phyloP scores from a whole-genome alignment of 1,140 invertebrate genomes.

The Cyclina sinensis region DNA sequence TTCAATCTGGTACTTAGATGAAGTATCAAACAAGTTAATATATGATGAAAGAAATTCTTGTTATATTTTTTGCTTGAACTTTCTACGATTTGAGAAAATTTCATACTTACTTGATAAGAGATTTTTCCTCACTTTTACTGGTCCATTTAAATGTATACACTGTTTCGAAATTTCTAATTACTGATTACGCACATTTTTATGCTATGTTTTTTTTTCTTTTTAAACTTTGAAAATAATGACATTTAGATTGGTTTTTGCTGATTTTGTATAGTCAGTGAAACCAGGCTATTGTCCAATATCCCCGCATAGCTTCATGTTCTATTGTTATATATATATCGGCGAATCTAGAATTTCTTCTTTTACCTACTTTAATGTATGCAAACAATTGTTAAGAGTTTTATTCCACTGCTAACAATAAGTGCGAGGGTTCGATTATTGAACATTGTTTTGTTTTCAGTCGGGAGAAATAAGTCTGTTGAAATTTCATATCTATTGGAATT shows the following conservation, averaged over 20 bases:
- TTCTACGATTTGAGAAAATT: no score
- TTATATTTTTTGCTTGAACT: no score
- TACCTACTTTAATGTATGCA: slow-evolving; percentile 35
- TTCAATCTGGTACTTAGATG: no score
- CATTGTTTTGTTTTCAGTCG: slow-evolving; percentile 1
- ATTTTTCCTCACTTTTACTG: no score
- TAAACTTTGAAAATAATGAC: background rate
- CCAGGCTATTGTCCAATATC: background rate
- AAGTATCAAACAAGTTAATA: no score
- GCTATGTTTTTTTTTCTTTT: no score
- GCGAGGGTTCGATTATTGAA: background rate
- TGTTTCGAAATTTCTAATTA: no score
- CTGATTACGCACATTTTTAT: no score
- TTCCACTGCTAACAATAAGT: background rate
- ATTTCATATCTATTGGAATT: slow-evolving; percentile 37
- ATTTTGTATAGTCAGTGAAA: background rate
- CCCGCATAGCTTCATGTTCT: background rate
- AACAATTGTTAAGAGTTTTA: slow-evolving; percentile 21
- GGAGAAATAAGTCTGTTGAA: background rate
- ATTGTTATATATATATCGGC: background rate
- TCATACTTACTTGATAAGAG: no score
- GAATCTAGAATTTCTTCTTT: slow-evolving; percentile 37
- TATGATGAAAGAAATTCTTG: no score
- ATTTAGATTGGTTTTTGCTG: background rate
- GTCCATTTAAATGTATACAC: no score